phyloP scores from a whole-genome alignment of 2,113 vertebrate genomes.

The Tamias sibiricus region DNA sequence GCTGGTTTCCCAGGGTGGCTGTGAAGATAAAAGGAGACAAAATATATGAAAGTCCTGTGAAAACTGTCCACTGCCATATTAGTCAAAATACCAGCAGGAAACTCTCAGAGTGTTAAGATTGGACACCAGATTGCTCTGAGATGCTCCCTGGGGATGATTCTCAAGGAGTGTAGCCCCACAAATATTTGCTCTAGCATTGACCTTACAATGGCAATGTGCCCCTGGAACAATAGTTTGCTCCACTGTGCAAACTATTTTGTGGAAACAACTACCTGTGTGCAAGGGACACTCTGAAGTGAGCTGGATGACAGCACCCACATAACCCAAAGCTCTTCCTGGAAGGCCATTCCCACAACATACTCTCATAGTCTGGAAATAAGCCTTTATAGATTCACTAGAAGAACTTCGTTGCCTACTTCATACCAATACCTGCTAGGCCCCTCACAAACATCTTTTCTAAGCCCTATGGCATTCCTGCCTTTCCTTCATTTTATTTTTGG shows the following conservation, averaged over 20 bases:
- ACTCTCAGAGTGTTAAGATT: background rate
- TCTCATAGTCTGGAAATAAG: background rate
- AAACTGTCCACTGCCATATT: background rate
- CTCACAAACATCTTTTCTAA: background rate
- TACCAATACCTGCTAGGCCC: background rate
- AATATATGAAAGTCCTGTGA: background rate
- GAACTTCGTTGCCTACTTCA: background rate
- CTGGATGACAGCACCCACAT: background rate
- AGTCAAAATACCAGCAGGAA: background rate
- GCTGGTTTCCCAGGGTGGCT: background rate
- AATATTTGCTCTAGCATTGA: background rate
- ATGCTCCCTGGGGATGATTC: background rate
- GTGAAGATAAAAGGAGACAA: constrained; percentile 25
- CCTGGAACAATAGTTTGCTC: background rate
- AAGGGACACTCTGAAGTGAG: background rate
- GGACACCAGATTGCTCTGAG: background rate
- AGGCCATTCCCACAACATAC: background rate
- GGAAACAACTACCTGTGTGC: background rate
- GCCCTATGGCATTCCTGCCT: background rate
- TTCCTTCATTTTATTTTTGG: too few relatives aligned
- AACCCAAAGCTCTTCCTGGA: background rate
- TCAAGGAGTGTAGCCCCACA: background rate
- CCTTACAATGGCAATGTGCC: background rate
- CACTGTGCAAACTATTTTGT: background rate
- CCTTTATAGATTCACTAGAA: background rate